Conservation (phyloP, 2,797 vertebrate species). For the Squalus acanthias region DNA sequence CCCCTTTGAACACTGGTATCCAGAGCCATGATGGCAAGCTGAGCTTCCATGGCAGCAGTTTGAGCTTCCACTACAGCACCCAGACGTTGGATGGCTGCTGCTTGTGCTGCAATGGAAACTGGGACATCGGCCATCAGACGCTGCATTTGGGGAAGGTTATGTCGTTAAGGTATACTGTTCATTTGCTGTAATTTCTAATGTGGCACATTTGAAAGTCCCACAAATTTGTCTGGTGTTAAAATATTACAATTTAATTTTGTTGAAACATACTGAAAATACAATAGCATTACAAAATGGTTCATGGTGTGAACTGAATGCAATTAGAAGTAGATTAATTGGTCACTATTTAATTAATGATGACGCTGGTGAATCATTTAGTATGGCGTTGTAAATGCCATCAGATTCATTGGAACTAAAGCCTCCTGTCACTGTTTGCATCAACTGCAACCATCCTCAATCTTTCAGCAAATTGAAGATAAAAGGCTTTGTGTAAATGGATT, state of each 20-base stretch:
- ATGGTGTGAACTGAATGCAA: not conserved
- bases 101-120: no score
- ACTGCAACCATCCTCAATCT: not conserved
- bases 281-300: not conserved
- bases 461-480: slow-evolving; percentile 26
- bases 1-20: no score
- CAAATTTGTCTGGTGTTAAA: not conserved
- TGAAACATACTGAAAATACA: not conserved
- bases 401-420: not conserved
- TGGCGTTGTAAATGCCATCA: not conserved
- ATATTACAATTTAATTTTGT: not conserved
- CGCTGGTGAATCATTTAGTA: not conserved
- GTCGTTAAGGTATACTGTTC: not conserved
- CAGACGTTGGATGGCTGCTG: no score
- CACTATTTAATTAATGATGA: slow-evolving; percentile 15
- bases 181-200: not conserved
- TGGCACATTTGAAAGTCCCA: not conserved
- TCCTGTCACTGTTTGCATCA: not conserved
- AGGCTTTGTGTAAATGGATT: not conserved
- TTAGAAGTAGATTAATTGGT: not conserved
- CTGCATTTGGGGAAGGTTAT: no score
- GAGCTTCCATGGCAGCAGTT: no score
- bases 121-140: no score
- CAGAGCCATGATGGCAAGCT: no score
- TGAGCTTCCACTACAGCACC: no score